Conservation (phyloP, 1,140 invertebrate genomes). For the Meteorus sp. region DNA sequence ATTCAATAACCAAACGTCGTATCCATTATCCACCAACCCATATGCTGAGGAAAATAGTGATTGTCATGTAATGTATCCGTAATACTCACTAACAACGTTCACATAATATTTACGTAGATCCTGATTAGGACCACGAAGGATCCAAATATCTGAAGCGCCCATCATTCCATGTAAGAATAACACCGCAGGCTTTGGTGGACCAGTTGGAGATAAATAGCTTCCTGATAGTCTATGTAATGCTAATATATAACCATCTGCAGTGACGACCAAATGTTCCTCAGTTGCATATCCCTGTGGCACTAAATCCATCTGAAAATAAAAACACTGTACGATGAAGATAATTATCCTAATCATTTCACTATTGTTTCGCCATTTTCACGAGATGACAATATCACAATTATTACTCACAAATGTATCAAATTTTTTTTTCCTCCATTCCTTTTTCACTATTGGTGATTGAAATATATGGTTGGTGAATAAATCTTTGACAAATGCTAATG, state of each 20-base stretch:
- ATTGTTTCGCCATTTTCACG: no score
- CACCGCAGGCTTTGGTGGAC: conserved; percentile 46
- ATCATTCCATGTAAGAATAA: conserved; percentile 64
- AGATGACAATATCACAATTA: no score
- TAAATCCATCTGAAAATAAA: conserved; percentile 56
- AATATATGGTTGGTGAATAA: no score
- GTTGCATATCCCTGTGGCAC: conserved; percentile 61
- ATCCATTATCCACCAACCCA: conserved; percentile 64
- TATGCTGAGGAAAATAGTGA: conserved; percentile 53
- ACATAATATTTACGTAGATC: conserved; percentile 31
- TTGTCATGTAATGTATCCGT: not conserved
- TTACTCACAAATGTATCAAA: not conserved
- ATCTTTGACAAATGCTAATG: no score
- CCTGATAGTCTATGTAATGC: conserved; percentile 63
- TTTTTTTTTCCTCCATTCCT: not conserved
- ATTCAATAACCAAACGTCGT: conserved; percentile 75
- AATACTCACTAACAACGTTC: not conserved
- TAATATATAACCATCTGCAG: conserved; percentile 66
- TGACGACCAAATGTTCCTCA: conserved; percentile 62
- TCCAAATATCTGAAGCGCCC: conserved; percentile 60
- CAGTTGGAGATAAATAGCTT: conserved; percentile 37
- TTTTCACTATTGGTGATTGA: not conserved
- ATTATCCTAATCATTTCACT: no score
- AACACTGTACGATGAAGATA: no score
- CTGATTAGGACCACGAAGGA: conserved; percentile 57